These are phyloP conservation scores for Microhierax caerulescens DNA, from an alignment of 2,797 vertebrate genomes.

Conservation along the genomic window DNA sequence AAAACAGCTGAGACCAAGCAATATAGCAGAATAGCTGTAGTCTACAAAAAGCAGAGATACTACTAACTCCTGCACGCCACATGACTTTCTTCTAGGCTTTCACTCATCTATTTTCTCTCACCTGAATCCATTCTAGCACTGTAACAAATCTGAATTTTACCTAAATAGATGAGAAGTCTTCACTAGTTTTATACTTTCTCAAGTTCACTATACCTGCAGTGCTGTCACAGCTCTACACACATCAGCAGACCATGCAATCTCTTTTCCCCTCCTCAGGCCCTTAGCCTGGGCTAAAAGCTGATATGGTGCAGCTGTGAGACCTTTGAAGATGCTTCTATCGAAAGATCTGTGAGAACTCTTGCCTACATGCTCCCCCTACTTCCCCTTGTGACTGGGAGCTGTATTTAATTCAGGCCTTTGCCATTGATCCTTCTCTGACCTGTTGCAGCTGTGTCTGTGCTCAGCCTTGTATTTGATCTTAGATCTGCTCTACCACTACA, in stretches of 20 bases:
- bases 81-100: neutral
- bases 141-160: neutral
- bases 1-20: neutral
- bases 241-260: neutral
- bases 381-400: neutral
- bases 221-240: neutral
- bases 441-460: neutral
- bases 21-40: neutral
- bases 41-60: neutral
- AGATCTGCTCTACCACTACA: neutral
- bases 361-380: rapidly evolving
- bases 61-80: neutral
- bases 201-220: neutral
- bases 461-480: neutral
- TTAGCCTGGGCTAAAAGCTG: neutral
- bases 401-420: neutral
- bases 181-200: neutral
- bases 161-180: neutral
- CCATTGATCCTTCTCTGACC: neutral
- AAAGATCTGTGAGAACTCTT: neutral
- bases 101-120: neutral
- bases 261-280: neutral
- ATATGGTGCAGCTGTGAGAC: neutral
- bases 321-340: neutral
- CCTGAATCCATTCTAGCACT: neutral